phyloP scores from a whole-genome alignment of 2,797 vertebrate genomes.

The Astyanax mexicanus region DNA sequence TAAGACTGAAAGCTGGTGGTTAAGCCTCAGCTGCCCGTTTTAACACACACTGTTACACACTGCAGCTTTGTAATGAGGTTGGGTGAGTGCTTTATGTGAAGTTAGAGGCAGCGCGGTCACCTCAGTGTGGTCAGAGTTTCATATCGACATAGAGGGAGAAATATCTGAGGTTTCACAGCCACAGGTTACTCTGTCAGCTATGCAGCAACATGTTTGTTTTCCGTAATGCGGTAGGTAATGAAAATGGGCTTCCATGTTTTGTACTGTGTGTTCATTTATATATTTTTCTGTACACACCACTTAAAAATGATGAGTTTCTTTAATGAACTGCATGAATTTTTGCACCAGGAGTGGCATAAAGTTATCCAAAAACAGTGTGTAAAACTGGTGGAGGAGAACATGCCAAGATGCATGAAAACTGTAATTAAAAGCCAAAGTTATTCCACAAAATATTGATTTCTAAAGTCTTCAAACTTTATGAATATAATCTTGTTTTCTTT shows the following conservation, averaged over 20 bases:
- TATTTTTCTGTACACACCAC: no score
- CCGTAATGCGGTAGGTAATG: neutral
- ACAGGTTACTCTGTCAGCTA: neutral
- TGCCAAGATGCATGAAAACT: no score
- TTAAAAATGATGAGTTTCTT: no score
- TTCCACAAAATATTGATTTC: no score
- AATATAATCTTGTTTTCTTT: no score
- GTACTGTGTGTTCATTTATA: neutral
- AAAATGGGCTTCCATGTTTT: neutral
- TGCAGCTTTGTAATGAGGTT: constrained; percentile 1
- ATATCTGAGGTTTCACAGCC: neutral
- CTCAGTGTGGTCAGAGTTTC: constrained; percentile 11
- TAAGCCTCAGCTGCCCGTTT: neutral
- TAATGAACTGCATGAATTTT: no score
- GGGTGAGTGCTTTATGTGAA: neutral
- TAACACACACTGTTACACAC: neutral
- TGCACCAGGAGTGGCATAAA: no score
- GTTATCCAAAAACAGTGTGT: no score
- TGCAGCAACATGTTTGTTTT: neutral
- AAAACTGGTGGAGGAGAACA: no score
- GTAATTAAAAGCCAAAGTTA: no score
- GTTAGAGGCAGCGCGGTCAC: neutral
- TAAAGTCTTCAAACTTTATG: no score
- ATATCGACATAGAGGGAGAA: neutral
- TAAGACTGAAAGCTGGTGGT: neutral